phyloP scores from a whole-genome alignment of 2,797 vertebrate species.

The Sphenopsis melanotis region DNA sequence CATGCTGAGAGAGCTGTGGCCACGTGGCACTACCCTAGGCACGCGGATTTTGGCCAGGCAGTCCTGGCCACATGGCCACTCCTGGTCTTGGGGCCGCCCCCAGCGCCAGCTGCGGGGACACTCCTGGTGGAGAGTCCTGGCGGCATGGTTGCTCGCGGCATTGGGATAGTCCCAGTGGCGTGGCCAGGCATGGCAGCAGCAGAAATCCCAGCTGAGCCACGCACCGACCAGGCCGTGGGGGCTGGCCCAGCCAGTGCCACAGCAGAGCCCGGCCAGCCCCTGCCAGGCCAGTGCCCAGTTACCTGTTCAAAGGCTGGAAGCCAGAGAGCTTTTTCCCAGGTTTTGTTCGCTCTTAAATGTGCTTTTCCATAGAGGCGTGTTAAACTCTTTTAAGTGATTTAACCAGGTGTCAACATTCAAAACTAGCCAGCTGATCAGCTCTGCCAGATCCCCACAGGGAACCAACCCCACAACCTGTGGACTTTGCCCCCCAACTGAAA shows the following conservation, averaged over 20 bases:
- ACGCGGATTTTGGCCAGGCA: fast-evolving
- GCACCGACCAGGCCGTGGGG: fast-evolving
- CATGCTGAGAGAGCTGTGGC: background rate
- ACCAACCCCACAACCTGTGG: background rate
- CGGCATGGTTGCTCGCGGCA: fast-evolving
- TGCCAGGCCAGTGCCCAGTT: background rate
- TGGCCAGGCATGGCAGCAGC: background rate
- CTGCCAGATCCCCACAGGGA: background rate
- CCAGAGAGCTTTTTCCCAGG: background rate
- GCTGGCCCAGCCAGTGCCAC: fast-evolving
- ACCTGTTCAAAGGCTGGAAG: background rate
- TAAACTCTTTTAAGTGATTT: background rate
- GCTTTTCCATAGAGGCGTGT: background rate
- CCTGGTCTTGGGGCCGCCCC: background rate
- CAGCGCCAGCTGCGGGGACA: background rate
- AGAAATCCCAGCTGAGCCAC: background rate
- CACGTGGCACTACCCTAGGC: fast-evolving
- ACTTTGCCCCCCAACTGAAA: background rate
- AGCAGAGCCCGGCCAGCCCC: background rate
- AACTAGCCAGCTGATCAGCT: background rate
- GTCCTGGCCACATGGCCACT: background rate
- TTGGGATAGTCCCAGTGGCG: background rate
- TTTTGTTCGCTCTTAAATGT: background rate
- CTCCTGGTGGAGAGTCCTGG: background rate
- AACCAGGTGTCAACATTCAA: background rate